Evolutionary conservation across 2,888 invertebrate species (phyloP).

Genomic region (Lasioglossum pauxillum): DNA sequence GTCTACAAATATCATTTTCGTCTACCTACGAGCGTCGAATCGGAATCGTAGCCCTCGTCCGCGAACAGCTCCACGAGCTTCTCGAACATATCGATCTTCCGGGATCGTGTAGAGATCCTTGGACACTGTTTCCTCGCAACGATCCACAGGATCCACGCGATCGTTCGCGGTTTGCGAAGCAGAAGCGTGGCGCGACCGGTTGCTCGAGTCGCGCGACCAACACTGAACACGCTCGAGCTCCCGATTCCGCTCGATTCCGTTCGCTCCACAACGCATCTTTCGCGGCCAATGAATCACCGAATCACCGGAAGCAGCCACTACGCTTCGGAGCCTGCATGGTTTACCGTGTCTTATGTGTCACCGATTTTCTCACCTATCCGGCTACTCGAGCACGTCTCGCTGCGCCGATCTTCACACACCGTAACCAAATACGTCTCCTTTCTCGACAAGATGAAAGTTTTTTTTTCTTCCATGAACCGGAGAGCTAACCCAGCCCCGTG

Average conservation of each 20-base stretch:
- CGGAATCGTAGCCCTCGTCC: slow-evolving; percentile 75
- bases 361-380: slow-evolving; percentile 31
- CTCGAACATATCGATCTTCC: slow-evolving; percentile 66
- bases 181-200: slow-evolving; percentile 40
- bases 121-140: background rate
- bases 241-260: slow-evolving; percentile 7
- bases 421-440: slow-evolving; percentile 10
- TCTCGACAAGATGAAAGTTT: background rate
- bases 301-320: slow-evolving; percentile 45
- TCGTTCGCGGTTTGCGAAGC: background rate
- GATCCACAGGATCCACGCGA: background rate
- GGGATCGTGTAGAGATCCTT: background rate
- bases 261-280: slow-evolving; percentile 27
- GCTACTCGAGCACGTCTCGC: background rate
- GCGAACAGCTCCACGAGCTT: slow-evolving; percentile 73
- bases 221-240: slow-evolving; percentile 23
- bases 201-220: slow-evolving; percentile 15
- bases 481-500: background rate
- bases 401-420: background rate
- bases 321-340: slow-evolving; percentile 13
- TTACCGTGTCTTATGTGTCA: slow-evolving; percentile 40
- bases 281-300: slow-evolving; percentile 44
- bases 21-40: slow-evolving; percentile 67
- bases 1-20: no score
- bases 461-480: background rate